Evolutionary conservation across 2,888 invertebrate species (phyloP), one percentile per base, ranked within the genome.

Genomic region (Micropterix aruncella): DNA sequence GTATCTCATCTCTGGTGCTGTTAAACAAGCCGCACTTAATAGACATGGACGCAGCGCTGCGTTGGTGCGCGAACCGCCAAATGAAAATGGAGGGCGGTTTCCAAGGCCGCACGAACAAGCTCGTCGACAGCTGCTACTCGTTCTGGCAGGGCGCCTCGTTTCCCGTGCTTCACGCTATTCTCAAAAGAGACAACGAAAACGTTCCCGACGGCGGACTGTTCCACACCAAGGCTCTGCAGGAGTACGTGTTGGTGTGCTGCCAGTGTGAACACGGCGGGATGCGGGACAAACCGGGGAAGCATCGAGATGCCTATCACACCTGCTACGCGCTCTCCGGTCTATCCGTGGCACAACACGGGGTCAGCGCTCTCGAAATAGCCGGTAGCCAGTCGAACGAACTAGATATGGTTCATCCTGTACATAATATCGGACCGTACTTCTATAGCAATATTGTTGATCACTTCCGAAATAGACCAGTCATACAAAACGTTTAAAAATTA

Each of bases 101-200:
- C 60, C 87, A 93, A 71, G 97, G 97, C 1, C 77, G 97, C 56
- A 95, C 97, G 2, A 97, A 99, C 65, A 99, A 99, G 67, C 71
- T 99, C 50, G 97, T 99, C 1, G 99, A 99, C 73, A 91, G 91
- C 2, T 99, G 99, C 63, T 99, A 99, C 62, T 95, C 95, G 0
- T 99, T 96, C 69, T 99, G 99, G 99, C 94, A 94, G 66, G 95
- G 94, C 18, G 95, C 89, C 42, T 78, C 84, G 39, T 87, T 96
- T 60, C 90, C 93, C 16, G 75, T 96, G 39, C 74, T 95, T 38
- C 87, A 92, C 60, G 79, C 80, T 47, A 72, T 88, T 50, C 66
- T 89, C 64, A 75, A 60, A 73, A n/a, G n/a, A n/a, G 66, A 66
- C 51, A 61, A 62, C 44, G 66, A 62, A 54, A 67, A 61, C 53